These are phyloP conservation scores for Sinocyclocheilus anophthalmus DNA, from an alignment of 2,113 vertebrate species.

Conservation along the genomic window DNA sequence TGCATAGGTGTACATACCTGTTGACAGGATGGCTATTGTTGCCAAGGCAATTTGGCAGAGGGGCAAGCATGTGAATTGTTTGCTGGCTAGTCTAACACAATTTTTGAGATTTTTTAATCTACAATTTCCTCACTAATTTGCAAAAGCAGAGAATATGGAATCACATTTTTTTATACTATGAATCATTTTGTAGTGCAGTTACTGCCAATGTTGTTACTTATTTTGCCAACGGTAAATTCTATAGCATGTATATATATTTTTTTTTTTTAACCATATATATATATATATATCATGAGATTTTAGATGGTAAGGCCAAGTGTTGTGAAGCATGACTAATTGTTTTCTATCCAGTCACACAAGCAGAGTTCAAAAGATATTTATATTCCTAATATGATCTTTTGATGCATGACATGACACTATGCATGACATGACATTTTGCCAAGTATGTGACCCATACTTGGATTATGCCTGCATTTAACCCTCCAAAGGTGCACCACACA, in stretches of 20 bases:
- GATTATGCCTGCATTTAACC: no score
- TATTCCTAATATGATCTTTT: not conserved
- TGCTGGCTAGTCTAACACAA: not conserved
- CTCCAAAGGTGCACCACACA: no score
- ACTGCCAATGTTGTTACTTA: not conserved
- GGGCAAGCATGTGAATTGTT: not conserved
- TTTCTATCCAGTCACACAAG: not conserved
- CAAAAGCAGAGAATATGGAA: slow-evolving; percentile 44
- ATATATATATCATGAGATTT: no score
- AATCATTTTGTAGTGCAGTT: slow-evolving; percentile 33
- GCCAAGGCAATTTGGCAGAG: slow-evolving; percentile 60
- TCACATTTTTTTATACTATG: slow-evolving; percentile 45
- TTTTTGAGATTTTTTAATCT: slow-evolving; percentile 7
- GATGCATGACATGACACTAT: not conserved
- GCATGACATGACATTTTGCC: no score
- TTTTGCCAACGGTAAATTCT: not conserved
- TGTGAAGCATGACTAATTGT: not conserved
- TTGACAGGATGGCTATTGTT: slow-evolving; percentile 58
- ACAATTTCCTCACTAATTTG: slow-evolving; percentile 34
- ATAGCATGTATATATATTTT: not conserved
- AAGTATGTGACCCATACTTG: no score
- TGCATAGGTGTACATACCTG: slow-evolving; percentile 55
- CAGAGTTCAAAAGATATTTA: not conserved
- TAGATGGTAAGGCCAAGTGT: not conserved
- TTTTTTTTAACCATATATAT: not conserved